Evolutionary conservation across 2,888 invertebrate species (phyloP).

Genomic region (Eumerus sabulonum): DNA sequence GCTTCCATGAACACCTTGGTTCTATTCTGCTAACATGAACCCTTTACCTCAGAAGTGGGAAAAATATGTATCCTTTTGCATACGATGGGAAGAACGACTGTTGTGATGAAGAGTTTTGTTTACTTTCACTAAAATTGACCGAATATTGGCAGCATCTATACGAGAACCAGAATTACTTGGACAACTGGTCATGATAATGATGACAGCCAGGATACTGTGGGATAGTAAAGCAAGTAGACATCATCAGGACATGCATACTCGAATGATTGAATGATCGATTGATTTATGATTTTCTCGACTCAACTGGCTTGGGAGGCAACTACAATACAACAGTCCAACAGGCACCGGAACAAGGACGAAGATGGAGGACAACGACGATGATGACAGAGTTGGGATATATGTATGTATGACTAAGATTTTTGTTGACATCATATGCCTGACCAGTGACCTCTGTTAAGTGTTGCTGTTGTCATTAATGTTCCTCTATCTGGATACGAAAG

Average conservation of each 20-base stretch:
- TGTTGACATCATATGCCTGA: conserved; percentile 54
- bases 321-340: background rate
- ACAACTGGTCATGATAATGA: conserved; percentile 24
- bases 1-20: conserved; percentile 12
- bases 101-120: conserved; percentile 9
- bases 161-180: conserved; percentile 14
- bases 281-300: conserved; percentile 60
- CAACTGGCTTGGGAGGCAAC: conserved; percentile 15
- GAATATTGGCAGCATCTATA: conserved; percentile 33
- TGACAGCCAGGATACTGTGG: conserved; percentile 21
- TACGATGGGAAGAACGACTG: background rate
- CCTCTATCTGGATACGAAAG: conserved; percentile 5
- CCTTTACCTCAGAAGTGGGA: no score
- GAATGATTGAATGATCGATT: conserved; percentile 63
- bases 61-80: no score
- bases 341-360: conserved; percentile 5
- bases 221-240: conserved; percentile 9
- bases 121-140: conserved; percentile 40
- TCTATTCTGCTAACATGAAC: no score
- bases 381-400: conserved; percentile 21
- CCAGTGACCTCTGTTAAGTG: conserved; percentile 5
- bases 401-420: no score
- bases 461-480: conserved; percentile 14
- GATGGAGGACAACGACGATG: conserved; percentile 16
- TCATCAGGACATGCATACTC: conserved; percentile 35